A percentile compares a stretch with the other conserved stretches of the same genome.
Conservation (phyloP, 2,797 vertebrate genomes). For the Rhyacichthys aspro region DNA sequence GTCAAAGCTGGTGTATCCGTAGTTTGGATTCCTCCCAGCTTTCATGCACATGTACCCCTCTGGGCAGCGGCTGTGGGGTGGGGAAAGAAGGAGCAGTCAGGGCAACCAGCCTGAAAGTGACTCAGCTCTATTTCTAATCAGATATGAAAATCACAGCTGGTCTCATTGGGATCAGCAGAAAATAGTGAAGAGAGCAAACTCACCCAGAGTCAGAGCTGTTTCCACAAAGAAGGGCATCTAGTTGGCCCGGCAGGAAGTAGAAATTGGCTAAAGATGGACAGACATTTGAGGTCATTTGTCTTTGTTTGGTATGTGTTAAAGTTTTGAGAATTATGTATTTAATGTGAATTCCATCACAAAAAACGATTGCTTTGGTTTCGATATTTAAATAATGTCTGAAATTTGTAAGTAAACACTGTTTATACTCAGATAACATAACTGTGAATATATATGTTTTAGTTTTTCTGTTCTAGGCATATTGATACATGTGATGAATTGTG, state of each 20-base stretch:
- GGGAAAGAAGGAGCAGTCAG: neutral
- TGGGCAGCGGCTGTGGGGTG: slow-evolving; percentile 88
- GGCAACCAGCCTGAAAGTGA: slow-evolving; percentile 47
- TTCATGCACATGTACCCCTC: slow-evolving; percentile 98
- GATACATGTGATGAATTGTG: neutral
- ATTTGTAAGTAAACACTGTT: too few species aligned
- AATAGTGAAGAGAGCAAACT: slow-evolving; percentile 62
- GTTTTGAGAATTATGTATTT: too few species aligned
- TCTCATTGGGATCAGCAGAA: slow-evolving; percentile 22
- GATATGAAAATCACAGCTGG: slow-evolving; percentile 30
- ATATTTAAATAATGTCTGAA: too few species aligned
- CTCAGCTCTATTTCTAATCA: slow-evolving; percentile 41
- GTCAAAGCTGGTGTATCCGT: slow-evolving; percentile 98
- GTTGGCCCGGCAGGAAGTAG: slow-evolving; percentile 87
- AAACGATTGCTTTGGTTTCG: too few species aligned
- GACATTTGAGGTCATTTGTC: neutral
- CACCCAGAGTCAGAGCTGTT: slow-evolving; percentile 99
- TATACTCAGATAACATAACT: too few species aligned
- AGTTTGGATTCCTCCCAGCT: slow-evolving; percentile 97
- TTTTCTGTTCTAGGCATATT: neutral
- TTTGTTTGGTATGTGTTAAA: neutral
- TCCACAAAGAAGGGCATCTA: slow-evolving; percentile 95
- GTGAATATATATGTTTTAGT: too few species aligned
- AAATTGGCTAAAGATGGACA: slow-evolving; percentile 88
- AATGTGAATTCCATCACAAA: too few species aligned